Conservation (phyloP, 2,797 vertebrate species). For the Hydrocynus forskahlii region DNA sequence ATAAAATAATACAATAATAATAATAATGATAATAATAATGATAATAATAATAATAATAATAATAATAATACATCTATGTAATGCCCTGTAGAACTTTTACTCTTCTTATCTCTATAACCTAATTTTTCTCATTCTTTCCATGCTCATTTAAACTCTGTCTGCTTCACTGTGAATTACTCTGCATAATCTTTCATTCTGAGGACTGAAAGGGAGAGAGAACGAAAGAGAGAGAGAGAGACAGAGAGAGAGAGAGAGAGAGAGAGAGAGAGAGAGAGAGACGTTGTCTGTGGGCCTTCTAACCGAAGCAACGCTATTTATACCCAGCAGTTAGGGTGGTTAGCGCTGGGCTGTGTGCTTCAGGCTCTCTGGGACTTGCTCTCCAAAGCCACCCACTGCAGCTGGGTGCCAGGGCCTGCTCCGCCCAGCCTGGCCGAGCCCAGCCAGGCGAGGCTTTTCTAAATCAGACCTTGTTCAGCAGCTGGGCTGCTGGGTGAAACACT, state of each 20-base stretch:
- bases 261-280: constrained; percentile 9
- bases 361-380: constrained; percentile 48
- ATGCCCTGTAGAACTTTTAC: not conserved
- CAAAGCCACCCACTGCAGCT: constrained; percentile 30
- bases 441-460: constrained; percentile 29
- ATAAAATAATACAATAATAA: not conserved
- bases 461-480: constrained; percentile 43
- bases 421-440: constrained; percentile 54
- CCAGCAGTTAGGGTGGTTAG: constrained; percentile 63
- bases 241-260: constrained; percentile 14
- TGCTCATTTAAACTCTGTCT: not conserved
- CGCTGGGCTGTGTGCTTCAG: constrained; percentile 56
- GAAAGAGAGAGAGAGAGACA: constrained; percentile 18
- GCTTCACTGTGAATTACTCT: not conserved
- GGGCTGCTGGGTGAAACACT: constrained; percentile 46
- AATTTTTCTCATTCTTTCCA: not conserved
- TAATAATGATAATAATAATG: not conserved
- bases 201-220: not conserved
- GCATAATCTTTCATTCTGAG: constrained; percentile 25
- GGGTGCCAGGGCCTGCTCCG: constrained; percentile 54
- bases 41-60: not conserved
- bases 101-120: not conserved
- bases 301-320: constrained; percentile 71
- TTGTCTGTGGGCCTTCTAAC: constrained; percentile 65
- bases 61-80: not conserved